These are phyloP conservation scores for Erpetoichthys calabaricus DNA, from an alignment of 2,797 vertebrate genomes.

Conservation along the genomic window DNA sequence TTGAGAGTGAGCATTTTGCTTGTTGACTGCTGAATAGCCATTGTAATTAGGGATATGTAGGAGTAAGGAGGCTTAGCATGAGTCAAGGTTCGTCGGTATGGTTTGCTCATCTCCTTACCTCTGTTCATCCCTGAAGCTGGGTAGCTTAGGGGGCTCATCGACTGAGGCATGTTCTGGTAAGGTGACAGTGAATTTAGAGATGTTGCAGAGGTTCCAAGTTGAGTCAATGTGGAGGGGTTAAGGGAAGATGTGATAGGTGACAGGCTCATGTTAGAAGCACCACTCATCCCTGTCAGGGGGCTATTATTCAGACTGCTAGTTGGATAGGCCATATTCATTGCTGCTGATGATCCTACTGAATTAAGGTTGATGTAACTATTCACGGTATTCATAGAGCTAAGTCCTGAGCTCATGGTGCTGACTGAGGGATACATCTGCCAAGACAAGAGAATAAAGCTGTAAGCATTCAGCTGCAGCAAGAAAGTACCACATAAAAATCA, in stretches of 20 bases:
- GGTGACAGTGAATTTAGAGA: slow-evolving; percentile 52
- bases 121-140: slow-evolving; percentile 38
- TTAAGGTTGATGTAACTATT: slow-evolving; percentile 82
- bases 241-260: slow-evolving; percentile 48
- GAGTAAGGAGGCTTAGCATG: slow-evolving; percentile 79
- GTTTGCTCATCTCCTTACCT: slow-evolving; percentile 57
- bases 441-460: slow-evolving; percentile 7
- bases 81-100: slow-evolving; percentile 68
- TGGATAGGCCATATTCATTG: slow-evolving; percentile 62
- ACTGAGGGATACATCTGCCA: slow-evolving; percentile 68
- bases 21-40: slow-evolving; percentile 79
- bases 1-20: slow-evolving; percentile 83
- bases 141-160: slow-evolving; percentile 56
- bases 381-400: slow-evolving; percentile 50
- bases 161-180: slow-evolving; percentile 60
- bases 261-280: slow-evolving; percentile 46
- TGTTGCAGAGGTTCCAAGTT: slow-evolving; percentile 39
- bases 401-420: slow-evolving; percentile 56
- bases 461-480: background rate
- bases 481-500: background rate
- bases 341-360: slow-evolving; percentile 45
- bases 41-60: slow-evolving; percentile 83
- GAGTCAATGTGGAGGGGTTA: slow-evolving; percentile 41
- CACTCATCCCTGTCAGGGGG: slow-evolving; percentile 41
- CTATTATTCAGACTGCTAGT: slow-evolving; percentile 41